Evolutionary conservation across 2,113 vertebrate species (phyloP).

Genomic region (Macaca mulatta): DNA sequence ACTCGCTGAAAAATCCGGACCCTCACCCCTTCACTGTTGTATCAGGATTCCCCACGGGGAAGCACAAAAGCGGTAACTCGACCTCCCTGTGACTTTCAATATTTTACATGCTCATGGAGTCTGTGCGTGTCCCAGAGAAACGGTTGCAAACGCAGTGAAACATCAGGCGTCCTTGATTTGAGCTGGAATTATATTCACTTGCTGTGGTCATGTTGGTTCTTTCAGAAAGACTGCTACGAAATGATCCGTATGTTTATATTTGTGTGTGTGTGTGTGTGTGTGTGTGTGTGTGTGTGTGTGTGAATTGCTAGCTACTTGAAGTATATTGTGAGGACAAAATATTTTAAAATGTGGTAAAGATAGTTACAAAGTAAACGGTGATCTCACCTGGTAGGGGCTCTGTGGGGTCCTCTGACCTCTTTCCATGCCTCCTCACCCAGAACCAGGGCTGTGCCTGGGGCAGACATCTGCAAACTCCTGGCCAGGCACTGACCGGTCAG

Average conservation of each 20-base stretch:
- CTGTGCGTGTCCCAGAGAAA: rapidly evolving
- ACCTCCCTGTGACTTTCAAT: rapidly evolving
- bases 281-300: neutral
- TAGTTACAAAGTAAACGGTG: rapidly evolving
- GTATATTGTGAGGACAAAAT: neutral
- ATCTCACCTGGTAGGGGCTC: neutral
- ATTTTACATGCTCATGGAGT: neutral
- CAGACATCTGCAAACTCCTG: neutral
- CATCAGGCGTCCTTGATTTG: neutral
- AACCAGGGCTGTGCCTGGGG: neutral
- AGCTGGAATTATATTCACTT: neutral
- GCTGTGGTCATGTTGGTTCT: neutral
- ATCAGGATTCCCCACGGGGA: neutral
- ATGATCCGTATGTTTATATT: rapidly evolving
- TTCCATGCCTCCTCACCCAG: neutral
- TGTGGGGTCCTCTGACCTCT: neutral
- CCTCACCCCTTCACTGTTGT: neutral
- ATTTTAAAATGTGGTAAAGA: neutral
- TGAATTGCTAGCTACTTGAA: neutral
- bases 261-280: neutral
- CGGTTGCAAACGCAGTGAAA: neutral
- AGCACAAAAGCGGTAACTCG: rapidly evolving
- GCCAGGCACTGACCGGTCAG: neutral
- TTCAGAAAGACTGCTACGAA: neutral
- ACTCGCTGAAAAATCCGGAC: neutral